These are phyloP conservation scores for Ochotona curzoniae DNA, from an alignment of 2,113 vertebrate species.

Conservation along the genomic window DNA sequence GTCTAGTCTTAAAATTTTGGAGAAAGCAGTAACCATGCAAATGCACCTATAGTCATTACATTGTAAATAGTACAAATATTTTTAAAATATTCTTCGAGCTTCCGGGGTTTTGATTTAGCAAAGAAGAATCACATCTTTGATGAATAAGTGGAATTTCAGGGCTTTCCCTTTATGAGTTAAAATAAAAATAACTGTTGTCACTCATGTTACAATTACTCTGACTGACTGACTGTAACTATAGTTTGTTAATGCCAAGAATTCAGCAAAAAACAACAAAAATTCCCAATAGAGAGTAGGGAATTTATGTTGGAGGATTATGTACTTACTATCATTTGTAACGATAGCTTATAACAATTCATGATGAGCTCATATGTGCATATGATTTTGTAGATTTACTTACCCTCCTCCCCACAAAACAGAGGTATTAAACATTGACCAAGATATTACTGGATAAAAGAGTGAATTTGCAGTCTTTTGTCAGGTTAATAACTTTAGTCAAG, in stretches of 20 bases:
- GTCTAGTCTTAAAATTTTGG: background rate
- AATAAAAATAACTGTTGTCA: background rate
- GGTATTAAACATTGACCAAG: constrained; percentile 1
- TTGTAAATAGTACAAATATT: background rate
- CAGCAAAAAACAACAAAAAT: background rate
- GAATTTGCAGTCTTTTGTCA: background rate
- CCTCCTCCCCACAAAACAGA: background rate
- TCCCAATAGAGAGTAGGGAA: background rate
- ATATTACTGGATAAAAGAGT: background rate
- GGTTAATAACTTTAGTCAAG: background rate
- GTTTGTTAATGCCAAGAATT: background rate
- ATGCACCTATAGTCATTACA: background rate
- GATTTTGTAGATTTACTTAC: background rate
- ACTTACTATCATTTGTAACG: background rate
- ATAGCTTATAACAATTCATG: background rate
- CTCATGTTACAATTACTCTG: background rate
- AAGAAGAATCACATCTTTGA: background rate
- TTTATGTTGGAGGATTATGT: background rate
- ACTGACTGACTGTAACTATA: background rate
- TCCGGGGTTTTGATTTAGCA: background rate
- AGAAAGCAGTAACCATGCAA: background rate
- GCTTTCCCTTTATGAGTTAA: background rate
- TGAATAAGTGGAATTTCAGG: background rate
- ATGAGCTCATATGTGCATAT: background rate
- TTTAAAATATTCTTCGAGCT: background rate